Evolutionary conservation across 2,797 vertebrate species (phyloP).

Genomic region (Brachyrhaphis roseni): DNA sequence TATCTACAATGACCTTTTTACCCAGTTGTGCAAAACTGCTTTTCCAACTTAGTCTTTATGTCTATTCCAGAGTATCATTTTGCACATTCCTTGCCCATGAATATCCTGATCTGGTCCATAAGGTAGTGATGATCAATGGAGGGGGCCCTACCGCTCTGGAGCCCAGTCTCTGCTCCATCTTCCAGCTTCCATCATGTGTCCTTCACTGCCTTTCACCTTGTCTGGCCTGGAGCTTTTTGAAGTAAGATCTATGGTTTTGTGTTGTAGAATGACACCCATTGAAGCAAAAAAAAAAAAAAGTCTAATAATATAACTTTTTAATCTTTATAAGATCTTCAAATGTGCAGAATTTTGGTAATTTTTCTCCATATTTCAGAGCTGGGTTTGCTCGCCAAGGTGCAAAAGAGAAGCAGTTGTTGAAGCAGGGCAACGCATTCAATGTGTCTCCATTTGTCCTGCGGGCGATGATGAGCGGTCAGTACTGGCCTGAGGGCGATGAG

Average conservation of each 20-base stretch:
- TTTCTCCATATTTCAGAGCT: conserved; percentile 79
- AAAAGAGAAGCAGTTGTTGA: conserved; percentile 96
- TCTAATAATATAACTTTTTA: background rate
- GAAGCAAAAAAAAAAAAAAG: no score
- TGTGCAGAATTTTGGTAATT: background rate
- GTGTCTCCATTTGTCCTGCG: conserved; percentile 95
- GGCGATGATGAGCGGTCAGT: conserved; percentile 98
- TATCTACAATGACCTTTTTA: no score
- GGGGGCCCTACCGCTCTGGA: conserved; percentile 96
- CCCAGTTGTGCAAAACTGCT: background rate
- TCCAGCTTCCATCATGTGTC: conserved; percentile 94
- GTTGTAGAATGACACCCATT: background rate
- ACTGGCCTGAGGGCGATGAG: conserved; percentile 97
- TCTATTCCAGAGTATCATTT: conserved; percentile 89
- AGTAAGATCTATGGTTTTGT: conserved; percentile 79
- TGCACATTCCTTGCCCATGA: conserved; percentile 97
- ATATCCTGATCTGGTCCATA: conserved; percentile 95
- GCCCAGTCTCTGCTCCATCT: conserved; percentile 97
- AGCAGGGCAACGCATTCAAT: conserved; percentile 95
- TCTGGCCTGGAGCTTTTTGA: conserved; percentile 98
- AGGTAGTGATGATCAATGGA: conserved; percentile 98
- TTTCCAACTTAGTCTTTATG: background rate
- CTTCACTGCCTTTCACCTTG: conserved; percentile 95
- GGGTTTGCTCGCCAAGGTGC: conserved; percentile 95
- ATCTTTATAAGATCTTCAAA: background rate